Conservation (phyloP, 2,888 invertebrate genomes). For the Sphinx pinastri region DNA sequence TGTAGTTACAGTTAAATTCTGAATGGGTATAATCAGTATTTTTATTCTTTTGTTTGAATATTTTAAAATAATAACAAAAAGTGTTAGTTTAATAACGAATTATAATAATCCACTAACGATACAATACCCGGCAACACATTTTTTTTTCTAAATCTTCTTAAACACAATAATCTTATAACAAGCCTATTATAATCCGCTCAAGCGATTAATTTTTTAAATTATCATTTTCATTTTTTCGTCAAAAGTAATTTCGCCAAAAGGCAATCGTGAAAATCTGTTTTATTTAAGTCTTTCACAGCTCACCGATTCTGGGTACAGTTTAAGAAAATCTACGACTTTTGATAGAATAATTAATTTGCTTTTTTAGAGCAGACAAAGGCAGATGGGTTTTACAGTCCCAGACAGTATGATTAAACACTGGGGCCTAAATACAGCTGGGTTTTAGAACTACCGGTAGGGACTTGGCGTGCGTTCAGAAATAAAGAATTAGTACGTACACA, state of each 20-base stretch:
- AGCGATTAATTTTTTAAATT: not conserved
- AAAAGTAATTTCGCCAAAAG: not conserved
- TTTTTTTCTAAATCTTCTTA: not conserved
- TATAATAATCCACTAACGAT: not conserved
- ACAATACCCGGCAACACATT: not conserved
- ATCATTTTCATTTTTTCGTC: not conserved
- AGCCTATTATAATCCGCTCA: not conserved
- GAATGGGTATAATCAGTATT: too few relatives aligned
- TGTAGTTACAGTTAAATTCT: too few relatives aligned
- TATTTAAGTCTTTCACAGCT: not conserved
- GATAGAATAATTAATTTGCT: slow-evolving; percentile 3
- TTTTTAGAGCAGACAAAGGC: slow-evolving; percentile 1
- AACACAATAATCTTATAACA: not conserved
- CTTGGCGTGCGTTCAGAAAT: slow-evolving; percentile 19
- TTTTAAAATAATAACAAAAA: not conserved
- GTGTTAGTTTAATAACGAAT: not conserved
- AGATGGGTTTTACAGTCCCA: slow-evolving; percentile 1
- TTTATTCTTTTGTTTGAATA: too few relatives aligned
- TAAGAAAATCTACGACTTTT: not conserved
- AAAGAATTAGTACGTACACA: not conserved
- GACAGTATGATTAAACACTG: not conserved
- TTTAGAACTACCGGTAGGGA: not conserved
- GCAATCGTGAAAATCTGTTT: not conserved
- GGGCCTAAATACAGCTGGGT: slow-evolving; percentile 6
- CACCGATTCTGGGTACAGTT: not conserved